phyloP scores from a whole-genome alignment of 2,888 invertebrate genomes.

The Periphyllus acericola region DNA sequence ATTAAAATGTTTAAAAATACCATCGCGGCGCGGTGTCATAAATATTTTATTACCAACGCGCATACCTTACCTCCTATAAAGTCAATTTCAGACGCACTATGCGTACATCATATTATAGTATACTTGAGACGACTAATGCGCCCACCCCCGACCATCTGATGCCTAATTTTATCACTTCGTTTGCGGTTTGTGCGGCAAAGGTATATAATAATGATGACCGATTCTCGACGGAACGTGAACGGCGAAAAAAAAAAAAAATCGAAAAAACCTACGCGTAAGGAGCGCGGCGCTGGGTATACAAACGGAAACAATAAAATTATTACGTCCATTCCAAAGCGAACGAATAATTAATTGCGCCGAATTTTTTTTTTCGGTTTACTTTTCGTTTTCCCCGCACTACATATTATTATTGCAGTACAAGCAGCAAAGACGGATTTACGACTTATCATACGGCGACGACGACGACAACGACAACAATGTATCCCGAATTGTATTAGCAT shows the following conservation, averaged over 20 bases:
- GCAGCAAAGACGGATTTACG: slow-evolving; percentile 27
- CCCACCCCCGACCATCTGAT: not conserved
- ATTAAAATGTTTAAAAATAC: slow-evolving; percentile 22
- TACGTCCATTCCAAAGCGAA: not conserved
- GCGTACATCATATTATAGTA: not conserved
- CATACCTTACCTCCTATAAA: slow-evolving; percentile 29
- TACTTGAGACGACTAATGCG: not conserved
- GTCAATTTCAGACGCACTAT: not conserved
- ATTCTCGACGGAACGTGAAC: too few relatives aligned
- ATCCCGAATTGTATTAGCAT: slow-evolving; percentile 43
- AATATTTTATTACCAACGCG: slow-evolving; percentile 36
- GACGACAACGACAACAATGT: slow-evolving; percentile 17
- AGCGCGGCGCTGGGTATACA: too few relatives aligned
- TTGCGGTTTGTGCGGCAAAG: not conserved
- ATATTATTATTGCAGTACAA: not conserved
- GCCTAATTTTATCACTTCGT: not conserved
- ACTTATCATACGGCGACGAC: not conserved
- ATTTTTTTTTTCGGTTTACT: not conserved
- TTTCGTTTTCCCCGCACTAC: not conserved
- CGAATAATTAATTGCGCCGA: not conserved
- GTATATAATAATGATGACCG: too few relatives aligned
- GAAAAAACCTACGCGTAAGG: too few relatives aligned
- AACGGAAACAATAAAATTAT: not conserved
- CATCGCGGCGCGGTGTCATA: not conserved
- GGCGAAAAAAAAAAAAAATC: too few relatives aligned